Evolutionary conservation across 2,113 vertebrate genomes (phyloP).

Genomic region (Pelecanus crispus): DNA sequence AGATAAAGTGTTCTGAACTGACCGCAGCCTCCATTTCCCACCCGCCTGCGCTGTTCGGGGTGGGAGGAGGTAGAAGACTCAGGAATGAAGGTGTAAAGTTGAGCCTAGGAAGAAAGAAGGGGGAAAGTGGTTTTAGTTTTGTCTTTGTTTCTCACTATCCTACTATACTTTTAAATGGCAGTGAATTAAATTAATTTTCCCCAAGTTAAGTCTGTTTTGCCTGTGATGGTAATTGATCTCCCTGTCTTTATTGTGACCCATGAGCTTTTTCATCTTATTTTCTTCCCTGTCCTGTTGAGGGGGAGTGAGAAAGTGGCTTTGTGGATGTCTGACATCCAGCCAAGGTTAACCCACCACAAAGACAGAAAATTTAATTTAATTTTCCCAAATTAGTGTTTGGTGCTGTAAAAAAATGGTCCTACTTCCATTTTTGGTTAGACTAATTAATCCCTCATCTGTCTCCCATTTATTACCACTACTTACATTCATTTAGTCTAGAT

Average conservation of each 20-base stretch:
- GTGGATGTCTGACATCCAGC: background rate
- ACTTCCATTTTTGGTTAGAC: background rate
- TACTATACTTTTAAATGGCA: background rate
- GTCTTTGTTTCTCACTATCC: background rate
- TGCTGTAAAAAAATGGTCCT: background rate
- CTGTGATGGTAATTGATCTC: background rate
- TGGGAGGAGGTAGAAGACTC: background rate
- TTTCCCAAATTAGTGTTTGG: background rate
- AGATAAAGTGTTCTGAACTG: background rate
- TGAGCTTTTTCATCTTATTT: background rate
- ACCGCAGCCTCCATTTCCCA: background rate
- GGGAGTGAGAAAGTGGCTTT: background rate
- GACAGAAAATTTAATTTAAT: background rate
- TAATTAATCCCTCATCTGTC: background rate
- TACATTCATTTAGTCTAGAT: background rate
- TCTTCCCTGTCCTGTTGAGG: background rate
- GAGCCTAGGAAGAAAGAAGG: background rate
- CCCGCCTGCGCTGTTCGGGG: accelerated
- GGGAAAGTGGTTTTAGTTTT: background rate
- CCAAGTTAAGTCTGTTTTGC: background rate
- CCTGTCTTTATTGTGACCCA: background rate
- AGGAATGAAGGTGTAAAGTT: background rate
- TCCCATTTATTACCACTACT: background rate
- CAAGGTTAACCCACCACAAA: background rate
- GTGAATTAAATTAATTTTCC: background rate